A percentile compares a stretch with the other conserved stretches of the same genome.
phyloP scores from a whole-genome alignment of 2,888 invertebrate species.

The Pteria penguin region DNA sequence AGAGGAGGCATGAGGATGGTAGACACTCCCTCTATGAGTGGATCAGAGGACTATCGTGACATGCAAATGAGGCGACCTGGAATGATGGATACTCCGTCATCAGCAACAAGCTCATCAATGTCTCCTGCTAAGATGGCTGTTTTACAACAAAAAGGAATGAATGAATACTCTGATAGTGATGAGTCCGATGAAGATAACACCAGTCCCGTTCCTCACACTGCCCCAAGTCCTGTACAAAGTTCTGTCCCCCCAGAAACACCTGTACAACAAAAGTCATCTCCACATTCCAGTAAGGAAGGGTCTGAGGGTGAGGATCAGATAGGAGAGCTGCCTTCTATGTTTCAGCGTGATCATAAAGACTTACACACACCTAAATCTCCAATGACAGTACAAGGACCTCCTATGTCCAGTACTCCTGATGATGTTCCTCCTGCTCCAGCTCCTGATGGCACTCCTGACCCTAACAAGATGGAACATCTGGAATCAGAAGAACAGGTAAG shows the following conservation, averaged over 20 bases:
- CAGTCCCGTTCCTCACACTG: neutral
- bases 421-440: no score
- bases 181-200: constrained; percentile 26
- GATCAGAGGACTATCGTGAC: constrained; percentile 46
- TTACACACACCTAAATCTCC: no score
- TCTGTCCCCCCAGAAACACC: neutral
- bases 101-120: constrained; percentile 40
- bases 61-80: constrained; percentile 45
- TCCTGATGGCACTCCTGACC: no score
- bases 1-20: constrained; percentile 26
- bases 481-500: no score
- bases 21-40: constrained; percentile 53
- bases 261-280: neutral
- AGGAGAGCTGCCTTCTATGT: constrained; percentile 39
- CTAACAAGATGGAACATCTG: no score
- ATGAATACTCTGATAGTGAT: constrained; percentile 3
- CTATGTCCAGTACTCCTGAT: no score
- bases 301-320: constrained; percentile 41
- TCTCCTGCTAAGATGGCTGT: constrained; percentile 19
- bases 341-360: constrained; percentile 30
- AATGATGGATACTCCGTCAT: constrained; percentile 57
- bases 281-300: constrained; percentile 23
- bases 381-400: no score
- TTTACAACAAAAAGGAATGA: constrained; percentile 29
- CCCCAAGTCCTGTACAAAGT: neutral